A percentile compares a stretch with the other conserved stretches of the same genome.
These are phyloP conservation scores for Varroa destructor DNA, from an alignment of 1,140 invertebrate genomes.

Conservation along the genomic window DNA sequence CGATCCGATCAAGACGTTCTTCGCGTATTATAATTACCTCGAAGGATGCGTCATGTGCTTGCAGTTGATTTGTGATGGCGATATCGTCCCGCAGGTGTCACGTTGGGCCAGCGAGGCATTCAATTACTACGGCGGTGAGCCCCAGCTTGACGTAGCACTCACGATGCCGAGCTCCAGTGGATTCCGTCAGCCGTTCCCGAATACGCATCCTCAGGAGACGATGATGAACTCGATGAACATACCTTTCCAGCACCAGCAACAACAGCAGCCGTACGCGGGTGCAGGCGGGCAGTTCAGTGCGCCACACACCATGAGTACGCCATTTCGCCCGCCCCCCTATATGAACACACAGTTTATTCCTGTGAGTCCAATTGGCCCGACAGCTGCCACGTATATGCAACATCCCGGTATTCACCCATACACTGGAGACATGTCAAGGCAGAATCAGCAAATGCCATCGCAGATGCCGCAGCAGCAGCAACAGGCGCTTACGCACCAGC, in stretches of 20 bases:
- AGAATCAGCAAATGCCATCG: no score
- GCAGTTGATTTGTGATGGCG: constrained; percentile 23
- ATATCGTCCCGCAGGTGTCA: constrained; percentile 43
- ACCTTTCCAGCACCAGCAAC: background rate
- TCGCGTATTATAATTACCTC: constrained; percentile 54
- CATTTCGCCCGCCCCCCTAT: background rate
- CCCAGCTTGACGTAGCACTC: constrained; percentile 36
- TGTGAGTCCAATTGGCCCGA: background rate
- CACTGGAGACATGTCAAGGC: no score
- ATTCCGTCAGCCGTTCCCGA: constrained; percentile 10
- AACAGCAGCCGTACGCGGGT: background rate
- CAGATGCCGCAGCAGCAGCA: background rate
- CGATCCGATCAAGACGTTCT: constrained; percentile 67
- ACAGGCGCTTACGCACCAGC: background rate
- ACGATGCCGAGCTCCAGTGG: background rate
- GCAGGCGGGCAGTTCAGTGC: no score
- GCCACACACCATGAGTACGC: background rate
- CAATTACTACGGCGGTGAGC: constrained; percentile 76
- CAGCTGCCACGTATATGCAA: no score
- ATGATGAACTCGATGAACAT: background rate
- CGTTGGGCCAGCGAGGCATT: constrained; percentile 83
- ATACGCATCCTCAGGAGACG: constrained; percentile 10
- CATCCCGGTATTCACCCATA: no score
- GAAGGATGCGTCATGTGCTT: constrained; percentile 23
- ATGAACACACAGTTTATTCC: constrained; percentile 11